Evolutionary conservation across 2,888 invertebrate species (phyloP).

Genomic region (Macrosiphum euphorbiae): DNA sequence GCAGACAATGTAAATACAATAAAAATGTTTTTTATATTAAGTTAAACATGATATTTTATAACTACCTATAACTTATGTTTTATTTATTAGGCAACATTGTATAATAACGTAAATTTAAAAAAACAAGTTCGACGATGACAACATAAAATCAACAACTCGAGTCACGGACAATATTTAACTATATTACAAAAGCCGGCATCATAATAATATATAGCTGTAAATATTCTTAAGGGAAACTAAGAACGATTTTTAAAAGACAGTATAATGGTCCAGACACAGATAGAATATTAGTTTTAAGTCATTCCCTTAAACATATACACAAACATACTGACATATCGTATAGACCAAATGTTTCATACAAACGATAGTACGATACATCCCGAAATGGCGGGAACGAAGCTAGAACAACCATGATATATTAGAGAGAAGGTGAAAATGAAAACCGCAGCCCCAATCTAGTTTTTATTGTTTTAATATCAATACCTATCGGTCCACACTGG

Average conservation of each 20-base stretch:
- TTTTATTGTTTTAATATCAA: not conserved
- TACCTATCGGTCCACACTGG: not conserved
- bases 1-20: not conserved
- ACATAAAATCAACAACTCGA: not conserved
- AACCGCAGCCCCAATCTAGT: not conserved
- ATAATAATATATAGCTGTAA: not conserved
- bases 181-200: not conserved
- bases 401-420: not conserved
- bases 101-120: not conserved
- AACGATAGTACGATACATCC: not conserved
- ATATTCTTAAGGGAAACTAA: not conserved
- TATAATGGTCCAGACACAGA: not conserved
- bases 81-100: not conserved
- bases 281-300: not conserved
- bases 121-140: not conserved
- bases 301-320: not conserved
- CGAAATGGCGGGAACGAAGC: not conserved
- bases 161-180: not conserved
- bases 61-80: not conserved
- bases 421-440: not conserved
- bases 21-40: not conserved
- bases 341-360: not conserved
- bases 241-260: not conserved
- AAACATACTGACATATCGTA: not conserved
- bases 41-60: not conserved